Evolutionary conservation across 1,140 invertebrate genomes (phyloP).

Genomic region (Dysdera silvatica): DNA sequence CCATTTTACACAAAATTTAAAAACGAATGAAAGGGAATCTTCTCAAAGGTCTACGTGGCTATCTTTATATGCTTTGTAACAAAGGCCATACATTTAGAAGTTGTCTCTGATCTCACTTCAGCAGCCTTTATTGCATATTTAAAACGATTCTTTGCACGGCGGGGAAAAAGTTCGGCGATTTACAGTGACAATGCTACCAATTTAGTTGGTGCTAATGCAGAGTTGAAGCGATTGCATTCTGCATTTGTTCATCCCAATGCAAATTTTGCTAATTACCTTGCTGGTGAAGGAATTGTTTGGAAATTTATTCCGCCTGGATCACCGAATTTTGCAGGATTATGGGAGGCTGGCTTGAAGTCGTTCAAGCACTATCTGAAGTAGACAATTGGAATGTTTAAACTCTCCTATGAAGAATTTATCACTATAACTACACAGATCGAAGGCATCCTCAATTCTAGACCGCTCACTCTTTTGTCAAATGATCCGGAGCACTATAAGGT

Average conservation of each 20-base stretch:
- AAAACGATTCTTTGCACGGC: conserved; percentile 3
- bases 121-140: conserved; percentile 38
- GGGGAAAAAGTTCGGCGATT: conserved; percentile 3
- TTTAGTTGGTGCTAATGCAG: conserved; percentile 5
- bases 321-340: conserved; percentile 39
- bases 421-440: conserved; percentile 38
- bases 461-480: conserved; percentile 33
- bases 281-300: conserved; percentile 3
- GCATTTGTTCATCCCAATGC: not conserved
- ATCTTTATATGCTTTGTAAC: conserved; percentile 4
- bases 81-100: conserved; percentile 9
- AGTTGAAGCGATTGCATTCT: not conserved
- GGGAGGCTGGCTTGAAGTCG: conserved; percentile 27
- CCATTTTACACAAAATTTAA: conserved; percentile 1
- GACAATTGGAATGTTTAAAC: not conserved
- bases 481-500: conserved; percentile 37
- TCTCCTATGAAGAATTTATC: conserved; percentile 36
- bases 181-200: conserved; percentile 7
- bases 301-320: conserved; percentile 7
- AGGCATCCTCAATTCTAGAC: conserved; percentile 39
- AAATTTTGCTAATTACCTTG: not conserved
- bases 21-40: conserved; percentile 31
- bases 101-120: conserved; percentile 40
- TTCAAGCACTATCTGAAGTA: conserved; percentile 34
- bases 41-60: conserved; percentile 37